Evolutionary conservation across 2,888 invertebrate species (phyloP), one percentile per base, ranked within the genome.

Genomic region (Leptinotarsa rubiginosa): DNA sequence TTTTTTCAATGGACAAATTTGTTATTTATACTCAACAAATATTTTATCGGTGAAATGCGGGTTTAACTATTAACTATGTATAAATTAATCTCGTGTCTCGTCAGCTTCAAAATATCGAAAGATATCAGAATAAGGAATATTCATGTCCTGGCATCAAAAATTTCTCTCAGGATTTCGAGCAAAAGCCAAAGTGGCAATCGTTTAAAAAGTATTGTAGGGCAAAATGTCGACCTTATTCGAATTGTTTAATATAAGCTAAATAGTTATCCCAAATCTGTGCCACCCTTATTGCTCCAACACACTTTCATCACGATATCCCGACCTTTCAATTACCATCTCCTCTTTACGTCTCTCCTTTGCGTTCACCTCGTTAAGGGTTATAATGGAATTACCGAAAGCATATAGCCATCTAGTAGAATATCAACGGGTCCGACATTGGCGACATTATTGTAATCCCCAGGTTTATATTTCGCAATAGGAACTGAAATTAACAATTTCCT

Each of bases 291-390:
- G 50, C 50, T 50, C 3, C n/a, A 50, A 50, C 50, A 50, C 50
- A 50, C 50, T 15, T n/a, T 4, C 7, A 50, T 15, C n/a, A n/a
- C 50, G n/a, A 16, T 50, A 50, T 50, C 16, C 15, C n/a, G 7
- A 50, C 50, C 50, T 50, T 50, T 50, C 50, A 50, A 50, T 50
- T 50, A 50, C 50, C 15, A 50, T 50, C n/a, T n/a, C 50, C 50
- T 50, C 50, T 50, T 50, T 50, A 50, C 50, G 16, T 50, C n/a
- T 50, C 3, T 50, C 50, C 50, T 50, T 50, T 50, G 50, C 50
- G n/a, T 50, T 50, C n/a, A n/a, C 50, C 50, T 50, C 50, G 50
- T 50, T 50, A n/a, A 50, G 15, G 4, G 50, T 50, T n/a, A 50
- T 50, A 50, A 50, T 50, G 50, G 5, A 50, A 50, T 50, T 50